Conservation (phyloP, 2,888 invertebrate species). For the Cecidostiba fungosa region DNA sequence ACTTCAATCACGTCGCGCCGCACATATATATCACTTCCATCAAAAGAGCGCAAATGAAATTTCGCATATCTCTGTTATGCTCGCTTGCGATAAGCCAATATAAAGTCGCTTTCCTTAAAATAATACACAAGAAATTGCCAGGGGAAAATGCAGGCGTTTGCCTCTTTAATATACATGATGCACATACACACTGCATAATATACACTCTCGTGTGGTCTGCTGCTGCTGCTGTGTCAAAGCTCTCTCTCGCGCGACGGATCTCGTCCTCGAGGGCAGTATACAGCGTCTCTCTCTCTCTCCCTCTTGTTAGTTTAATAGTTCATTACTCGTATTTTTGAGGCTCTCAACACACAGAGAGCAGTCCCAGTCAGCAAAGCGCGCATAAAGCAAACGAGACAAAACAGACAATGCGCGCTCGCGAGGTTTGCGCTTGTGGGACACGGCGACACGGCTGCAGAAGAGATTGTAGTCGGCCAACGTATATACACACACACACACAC, state of each 20-base stretch:
- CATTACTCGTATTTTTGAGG: constrained; percentile 49
- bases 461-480: neutral
- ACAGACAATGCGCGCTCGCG: constrained; percentile 15
- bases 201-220: no score
- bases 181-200: no score
- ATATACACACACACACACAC: neutral
- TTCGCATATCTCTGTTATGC: no score
- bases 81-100: no score
- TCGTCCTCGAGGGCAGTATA: neutral
- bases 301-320: constrained; percentile 57
- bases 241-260: no score
- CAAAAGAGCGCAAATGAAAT: no score
- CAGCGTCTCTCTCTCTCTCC: neutral
- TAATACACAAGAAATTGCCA: no score
- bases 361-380: constrained; percentile 1
- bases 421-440: neutral
- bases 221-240: neutral
- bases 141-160: no score
- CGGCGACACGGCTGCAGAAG: neutral
- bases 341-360: neutral
- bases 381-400: constrained; percentile 26
- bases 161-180: no score
- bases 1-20: no score
- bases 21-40: no score
- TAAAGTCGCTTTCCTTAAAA: no score